Conservation (phyloP, 2,888 invertebrate species). For the Synanthedon myopaeformis region DNA sequence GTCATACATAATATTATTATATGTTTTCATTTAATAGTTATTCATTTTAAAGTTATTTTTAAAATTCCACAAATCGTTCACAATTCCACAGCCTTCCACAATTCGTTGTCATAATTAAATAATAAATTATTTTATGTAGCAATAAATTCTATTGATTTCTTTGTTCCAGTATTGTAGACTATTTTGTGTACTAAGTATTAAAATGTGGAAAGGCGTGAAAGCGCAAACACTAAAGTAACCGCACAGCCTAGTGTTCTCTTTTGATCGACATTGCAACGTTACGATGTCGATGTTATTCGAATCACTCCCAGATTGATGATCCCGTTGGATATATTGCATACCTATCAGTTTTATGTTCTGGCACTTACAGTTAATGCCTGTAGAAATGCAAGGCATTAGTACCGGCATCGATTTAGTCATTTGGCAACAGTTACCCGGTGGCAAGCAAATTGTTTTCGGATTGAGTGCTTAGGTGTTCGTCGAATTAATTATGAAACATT, state of each 20-base stretch:
- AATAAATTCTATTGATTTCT: neutral
- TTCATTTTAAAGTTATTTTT: no score
- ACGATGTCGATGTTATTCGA: conserved; percentile 29
- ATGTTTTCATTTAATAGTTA: no score
- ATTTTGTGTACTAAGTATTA: conserved; percentile 2
- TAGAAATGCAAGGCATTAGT: conserved; percentile 53
- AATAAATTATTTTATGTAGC: no score
- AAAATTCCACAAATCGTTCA: no score
- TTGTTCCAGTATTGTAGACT: conserved; percentile 1
- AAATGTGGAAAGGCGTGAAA: conserved; percentile 13
- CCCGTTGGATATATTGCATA: conserved; percentile 54
- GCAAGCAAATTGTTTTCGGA: conserved; percentile 37
- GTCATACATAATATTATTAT: no score
- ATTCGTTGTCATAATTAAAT: no score
- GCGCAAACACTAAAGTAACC: conserved; percentile 16
- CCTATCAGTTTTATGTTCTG: conserved; percentile 64
- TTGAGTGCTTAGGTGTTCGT: conserved; percentile 27
- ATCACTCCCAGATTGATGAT: conserved; percentile 43
- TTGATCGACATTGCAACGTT: conserved; percentile 4
- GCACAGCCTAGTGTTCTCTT: conserved; percentile 16
- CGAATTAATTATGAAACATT: conserved; percentile 18
- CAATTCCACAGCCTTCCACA: no score
- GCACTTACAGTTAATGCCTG: conserved; percentile 57
- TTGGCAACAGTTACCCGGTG: conserved; percentile 22
- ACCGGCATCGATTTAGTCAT: conserved; percentile 35